A percentile compares a stretch with the other conserved stretches of the same genome.
These are phyloP conservation scores for Pipa parva DNA, from an alignment of 2,113 vertebrate genomes.

Conservation along the genomic window DNA sequence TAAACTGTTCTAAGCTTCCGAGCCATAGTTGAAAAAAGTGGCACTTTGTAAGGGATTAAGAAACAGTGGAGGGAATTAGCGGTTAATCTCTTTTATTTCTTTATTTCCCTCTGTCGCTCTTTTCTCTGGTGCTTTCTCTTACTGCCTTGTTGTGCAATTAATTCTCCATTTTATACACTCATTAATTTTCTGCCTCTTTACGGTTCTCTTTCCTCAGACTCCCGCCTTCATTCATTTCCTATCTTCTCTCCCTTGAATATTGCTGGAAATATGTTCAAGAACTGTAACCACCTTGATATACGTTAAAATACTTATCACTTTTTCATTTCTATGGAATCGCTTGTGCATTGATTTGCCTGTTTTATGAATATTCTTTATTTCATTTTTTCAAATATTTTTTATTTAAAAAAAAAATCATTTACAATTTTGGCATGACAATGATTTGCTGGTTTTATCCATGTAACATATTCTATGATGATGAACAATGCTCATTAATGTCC, in stretches of 20 bases:
- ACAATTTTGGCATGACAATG: no score
- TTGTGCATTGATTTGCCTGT: no score
- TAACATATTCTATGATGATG: slow-evolving; percentile 2
- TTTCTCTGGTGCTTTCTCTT: slow-evolving; percentile 11
- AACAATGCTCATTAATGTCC: slow-evolving; percentile 27
- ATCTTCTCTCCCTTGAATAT: slow-evolving; percentile 13
- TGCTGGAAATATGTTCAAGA: neutral
- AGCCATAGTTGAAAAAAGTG: slow-evolving; percentile 6
- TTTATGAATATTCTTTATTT: no score
- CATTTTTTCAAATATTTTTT: no score
- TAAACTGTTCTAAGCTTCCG: neutral
- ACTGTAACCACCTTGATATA: slow-evolving; percentile 8
- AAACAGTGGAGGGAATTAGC: slow-evolving; percentile 35
- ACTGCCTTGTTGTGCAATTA: slow-evolving; percentile 40
- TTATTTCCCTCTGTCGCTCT: slow-evolving; percentile 36
- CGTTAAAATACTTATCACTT: no score
- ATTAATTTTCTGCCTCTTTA: slow-evolving; percentile 37
- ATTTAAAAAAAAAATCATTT: no score
- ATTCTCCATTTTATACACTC: slow-evolving; percentile 35
- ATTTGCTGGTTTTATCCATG: neutral
- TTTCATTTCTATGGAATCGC: no score
- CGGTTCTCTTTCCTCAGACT: slow-evolving; percentile 29
- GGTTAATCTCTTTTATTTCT: slow-evolving; percentile 38
- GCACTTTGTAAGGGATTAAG: slow-evolving; percentile 39
- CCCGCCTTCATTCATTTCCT: slow-evolving; percentile 25